These are phyloP conservation scores for Leucoptera coffeella DNA, from an alignment of 2,888 invertebrate genomes.

Conservation along the genomic window DNA sequence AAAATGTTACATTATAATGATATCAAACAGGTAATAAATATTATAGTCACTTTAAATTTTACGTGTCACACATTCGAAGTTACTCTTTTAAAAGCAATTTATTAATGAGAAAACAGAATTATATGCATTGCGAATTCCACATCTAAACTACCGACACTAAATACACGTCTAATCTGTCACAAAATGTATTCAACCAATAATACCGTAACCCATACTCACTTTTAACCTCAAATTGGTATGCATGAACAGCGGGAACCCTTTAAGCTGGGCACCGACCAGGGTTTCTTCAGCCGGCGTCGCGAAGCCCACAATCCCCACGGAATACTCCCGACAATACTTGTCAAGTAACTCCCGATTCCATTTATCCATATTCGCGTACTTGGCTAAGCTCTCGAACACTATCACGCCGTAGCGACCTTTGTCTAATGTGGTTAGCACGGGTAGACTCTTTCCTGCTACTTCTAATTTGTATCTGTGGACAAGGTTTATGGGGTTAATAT, in stretches of 20 bases:
- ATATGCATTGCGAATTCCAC: too few relatives aligned
- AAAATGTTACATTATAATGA: too few relatives aligned
- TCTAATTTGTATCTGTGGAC: slow-evolving; percentile 83
- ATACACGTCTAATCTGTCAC: too few relatives aligned
- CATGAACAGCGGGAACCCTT: slow-evolving; percentile 86
- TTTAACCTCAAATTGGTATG: slow-evolving; percentile 82
- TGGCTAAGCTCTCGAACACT: slow-evolving; percentile 93
- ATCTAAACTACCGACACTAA: too few relatives aligned
- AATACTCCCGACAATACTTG: slow-evolving; percentile 94
- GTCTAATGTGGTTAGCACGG: slow-evolving; percentile 88
- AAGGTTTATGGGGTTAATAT: slow-evolving; percentile 2
- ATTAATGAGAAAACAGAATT: too few relatives aligned
- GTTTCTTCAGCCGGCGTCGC: slow-evolving; percentile 84
- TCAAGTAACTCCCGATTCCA: slow-evolving; percentile 95
- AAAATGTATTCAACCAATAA: too few relatives aligned
- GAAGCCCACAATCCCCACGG: slow-evolving; percentile 89
- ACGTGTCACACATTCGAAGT: too few relatives aligned
- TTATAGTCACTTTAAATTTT: too few relatives aligned
- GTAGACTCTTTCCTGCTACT: slow-evolving; percentile 87
- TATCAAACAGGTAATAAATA: too few relatives aligned
- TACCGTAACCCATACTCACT: too few relatives aligned
- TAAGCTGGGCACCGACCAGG: slow-evolving; percentile 78
- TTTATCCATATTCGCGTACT: slow-evolving; percentile 95
- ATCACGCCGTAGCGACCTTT: slow-evolving; percentile 95
- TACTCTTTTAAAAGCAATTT: too few relatives aligned